Percentiles rank a stretch among this genome's conserved stretches.
Conservation (phyloP, 2,113 vertebrate genomes). For the Alectura lathami region DNA sequence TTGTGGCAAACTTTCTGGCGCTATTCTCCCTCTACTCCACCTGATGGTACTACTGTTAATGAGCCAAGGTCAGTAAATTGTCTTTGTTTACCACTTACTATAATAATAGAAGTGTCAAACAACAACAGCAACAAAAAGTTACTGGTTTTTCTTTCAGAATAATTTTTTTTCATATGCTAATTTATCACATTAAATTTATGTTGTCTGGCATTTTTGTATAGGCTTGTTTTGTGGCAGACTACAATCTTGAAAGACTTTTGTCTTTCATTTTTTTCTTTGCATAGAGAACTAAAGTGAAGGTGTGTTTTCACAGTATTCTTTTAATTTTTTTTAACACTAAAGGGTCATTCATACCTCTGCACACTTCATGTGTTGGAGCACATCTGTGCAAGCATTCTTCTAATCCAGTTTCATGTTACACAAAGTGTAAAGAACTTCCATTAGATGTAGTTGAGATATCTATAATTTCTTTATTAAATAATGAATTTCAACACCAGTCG, state of each 20-base stretch:
- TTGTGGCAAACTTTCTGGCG: conserved; percentile 89
- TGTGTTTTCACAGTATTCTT: background rate
- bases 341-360: conserved; percentile 28
- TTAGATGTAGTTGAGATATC: conserved; percentile 53
- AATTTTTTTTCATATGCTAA: conserved; percentile 27
- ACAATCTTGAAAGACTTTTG: background rate
- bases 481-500: conserved; percentile 64
- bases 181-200: conserved; percentile 4
- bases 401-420: conserved; percentile 14
- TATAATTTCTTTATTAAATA: conserved; percentile 49
- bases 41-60: conserved; percentile 80
- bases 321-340: background rate
- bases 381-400: conserved; percentile 4
- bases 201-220: background rate
- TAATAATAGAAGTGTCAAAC: background rate
- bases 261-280: background rate
- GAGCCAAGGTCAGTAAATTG: conserved; percentile 76
- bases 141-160: conserved; percentile 27
- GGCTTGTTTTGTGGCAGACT: background rate
- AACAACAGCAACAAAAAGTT: background rate
- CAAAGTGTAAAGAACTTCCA: background rate
- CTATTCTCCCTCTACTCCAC: conserved; percentile 82
- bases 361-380: conserved; percentile 14
- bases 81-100: background rate
- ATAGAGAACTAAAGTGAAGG: background rate